phyloP scores from a whole-genome alignment of 2,888 invertebrate species.

The Herminia tarsipennalis region DNA sequence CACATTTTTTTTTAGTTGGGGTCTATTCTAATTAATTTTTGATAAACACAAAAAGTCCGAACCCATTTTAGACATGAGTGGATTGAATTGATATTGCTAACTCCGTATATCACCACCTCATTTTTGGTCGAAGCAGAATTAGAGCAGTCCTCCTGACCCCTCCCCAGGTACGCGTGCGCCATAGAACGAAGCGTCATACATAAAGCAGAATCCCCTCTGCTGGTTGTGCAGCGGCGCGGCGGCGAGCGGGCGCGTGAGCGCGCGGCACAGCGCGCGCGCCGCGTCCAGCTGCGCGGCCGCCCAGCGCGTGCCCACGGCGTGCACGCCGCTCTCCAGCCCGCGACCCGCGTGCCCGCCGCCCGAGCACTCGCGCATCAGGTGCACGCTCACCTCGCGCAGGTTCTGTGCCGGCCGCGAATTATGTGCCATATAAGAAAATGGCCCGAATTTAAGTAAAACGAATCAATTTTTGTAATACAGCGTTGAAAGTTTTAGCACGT shows the following conservation, averaged over 20 bases:
- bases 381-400: constrained; percentile 93
- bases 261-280: constrained; percentile 91
- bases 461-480: neutral
- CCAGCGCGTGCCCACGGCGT: constrained; percentile 93
- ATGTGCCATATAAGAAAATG: neutral
- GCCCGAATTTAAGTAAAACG: no score
- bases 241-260: constrained; percentile 89
- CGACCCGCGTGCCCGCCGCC: constrained; percentile 57
- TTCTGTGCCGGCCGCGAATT: constrained; percentile 81
- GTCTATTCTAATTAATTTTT: no score
- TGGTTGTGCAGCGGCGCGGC: constrained; percentile 89
- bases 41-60: no score
- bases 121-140: no score
- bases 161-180: no score
- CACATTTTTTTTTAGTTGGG: no score
- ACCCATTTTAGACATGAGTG: no score
- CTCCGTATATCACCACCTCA: no score
- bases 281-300: constrained; percentile 93
- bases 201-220: constrained; percentile 91
- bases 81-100: no score
- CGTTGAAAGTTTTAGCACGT: no score
- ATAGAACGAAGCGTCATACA: constrained; percentile 80
- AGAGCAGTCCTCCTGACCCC: no score
- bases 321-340: constrained; percentile 83
- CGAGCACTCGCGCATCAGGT: constrained; percentile 88